These are phyloP conservation scores for Gymnocheta viridis DNA, from an alignment of 2,888 invertebrate species.

Conservation along the genomic window DNA sequence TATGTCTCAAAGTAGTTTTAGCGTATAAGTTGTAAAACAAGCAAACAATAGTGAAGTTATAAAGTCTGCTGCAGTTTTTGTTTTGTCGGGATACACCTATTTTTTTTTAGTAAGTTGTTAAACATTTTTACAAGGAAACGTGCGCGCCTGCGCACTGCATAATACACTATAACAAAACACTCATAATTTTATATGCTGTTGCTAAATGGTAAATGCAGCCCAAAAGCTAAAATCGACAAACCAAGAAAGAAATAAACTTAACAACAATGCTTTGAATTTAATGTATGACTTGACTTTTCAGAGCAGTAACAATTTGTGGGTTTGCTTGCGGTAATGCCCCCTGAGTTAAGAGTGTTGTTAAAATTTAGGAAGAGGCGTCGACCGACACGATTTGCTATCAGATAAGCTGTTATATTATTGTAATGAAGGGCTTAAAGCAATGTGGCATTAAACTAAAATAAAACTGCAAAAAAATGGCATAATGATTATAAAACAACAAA, in stretches of 20 bases:
- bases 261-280: slow-evolving; percentile 69
- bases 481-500: slow-evolving; percentile 31
- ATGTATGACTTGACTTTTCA: slow-evolving; percentile 74
- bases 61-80: slow-evolving; percentile 37
- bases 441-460: slow-evolving; percentile 66
- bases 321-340: slow-evolving; percentile 72
- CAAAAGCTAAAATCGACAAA: slow-evolving; percentile 36
- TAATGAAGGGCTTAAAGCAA: slow-evolving; percentile 72
- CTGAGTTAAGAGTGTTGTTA: slow-evolving; percentile 69
- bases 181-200: slow-evolving; percentile 58
- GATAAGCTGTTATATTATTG: slow-evolving; percentile 82
- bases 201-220: slow-evolving; percentile 52
- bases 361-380: slow-evolving; percentile 76
- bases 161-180: slow-evolving; percentile 53
- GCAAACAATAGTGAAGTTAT: slow-evolving; percentile 75
- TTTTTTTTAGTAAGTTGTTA: slow-evolving; percentile 68
- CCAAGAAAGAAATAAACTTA: slow-evolving; percentile 30
- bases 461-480: slow-evolving; percentile 44
- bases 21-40: slow-evolving; percentile 65
- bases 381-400: slow-evolving; percentile 80
- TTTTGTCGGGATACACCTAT: slow-evolving; percentile 73
- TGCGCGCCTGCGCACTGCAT: slow-evolving; percentile 69
- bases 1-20: slow-evolving; percentile 27
- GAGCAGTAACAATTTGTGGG: slow-evolving; percentile 73
- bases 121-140: slow-evolving; percentile 71